Base-by-base conservation (phyloP, 2,888 invertebrate species). In the Ceraclea dissimilis region DNA sequence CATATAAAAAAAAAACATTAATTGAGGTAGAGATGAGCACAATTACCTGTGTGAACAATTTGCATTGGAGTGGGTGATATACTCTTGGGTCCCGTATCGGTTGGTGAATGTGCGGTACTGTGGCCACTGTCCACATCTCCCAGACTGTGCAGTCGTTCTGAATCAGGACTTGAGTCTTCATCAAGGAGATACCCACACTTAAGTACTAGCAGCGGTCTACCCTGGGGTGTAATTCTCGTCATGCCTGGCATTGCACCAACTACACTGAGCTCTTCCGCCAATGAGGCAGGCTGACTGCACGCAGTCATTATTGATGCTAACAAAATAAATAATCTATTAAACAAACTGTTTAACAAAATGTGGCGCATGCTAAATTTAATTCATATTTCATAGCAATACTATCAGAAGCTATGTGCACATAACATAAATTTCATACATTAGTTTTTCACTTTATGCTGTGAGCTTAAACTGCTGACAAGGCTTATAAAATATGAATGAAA, bases 81-180 rank as follows among this genome's bases (percentile, higher is more conserved):
- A 64, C 90, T 90, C 73, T 91, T 92, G 51, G 88, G 89, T 21
- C 90, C 91, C 60, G 79, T 80, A 64, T 91, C 93, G 47, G 80
- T 80, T 0, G 93, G 93, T 0, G 93, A 93, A 70, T 93, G 93
- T 49, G 91, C 90, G 18, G 93, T 93, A 64, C 93, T 93, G 68
- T 93, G 91, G 1, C 93, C 93, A 65, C 93, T 93, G 69, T 93
- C 93, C 11, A 87, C 86, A 67, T 89, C 86, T 2, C 82, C 83
- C 51, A 82, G 69, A 69, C 74, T 90, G 66, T 90, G 85, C 63
- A 90, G 78, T 61, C 89, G 79, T 66, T 91, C 91, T 20, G 91
- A 91, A 67, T 92, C 92, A 4, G 92, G 92, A 62, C 91, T 91
- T 46, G 87, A 87, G 68, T 92, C 91, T 67, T 86, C 88, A 65